Evolutionary conservation across 2,113 vertebrate genomes (phyloP), one percentile per base, ranked within the genome.

Genomic region (Martes martes): DNA sequence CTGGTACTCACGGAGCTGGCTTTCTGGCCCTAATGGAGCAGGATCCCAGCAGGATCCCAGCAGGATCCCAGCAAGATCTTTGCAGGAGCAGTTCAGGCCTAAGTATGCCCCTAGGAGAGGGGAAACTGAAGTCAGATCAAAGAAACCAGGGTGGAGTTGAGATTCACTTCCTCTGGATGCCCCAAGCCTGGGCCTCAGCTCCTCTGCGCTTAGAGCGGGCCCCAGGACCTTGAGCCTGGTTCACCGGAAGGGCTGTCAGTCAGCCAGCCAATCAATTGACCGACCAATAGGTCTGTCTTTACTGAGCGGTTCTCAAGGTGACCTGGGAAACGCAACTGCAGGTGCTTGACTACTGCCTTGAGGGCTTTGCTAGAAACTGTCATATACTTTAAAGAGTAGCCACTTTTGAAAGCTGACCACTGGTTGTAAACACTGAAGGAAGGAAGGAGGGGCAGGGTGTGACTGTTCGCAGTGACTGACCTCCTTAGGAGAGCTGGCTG

Each of bases 341-440:
- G 52, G 36, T 19, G 13, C 79, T 50, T 69, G 26, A 47, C 15
- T n/a, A n/a, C 33, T 23, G 26, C 33, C 36, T 65, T 11, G 6
- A 57, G 59, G 65, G 42, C 33, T 93, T 82, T 87, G 47, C 59
- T 21, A 87, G 63, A 79, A 96, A 94, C 96, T 84, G 52, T 39
- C 31, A 26, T 74, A 23, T 19, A 28, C 11, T 94, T 92, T 94
- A 42, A 55, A 89, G 93, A 84, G 91, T 74, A 65, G 80, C 63
- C 24, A 59, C 23, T 87, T 42, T 92, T 83, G 71, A 79, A 73
- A 93, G 88, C 61, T 28, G 14, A 36, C 11, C 33, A n/a, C n/a
- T 33, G 82, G n/a, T 23, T 69, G 19, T 69, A n/a, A 18, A 69
- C 33, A 47, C 6, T n/a, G 47, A 74, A 71, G 15, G 39, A 61